Evolutionary conservation across 2,797 vertebrate genomes (phyloP).

Genomic region (Diglossa cyanea): DNA sequence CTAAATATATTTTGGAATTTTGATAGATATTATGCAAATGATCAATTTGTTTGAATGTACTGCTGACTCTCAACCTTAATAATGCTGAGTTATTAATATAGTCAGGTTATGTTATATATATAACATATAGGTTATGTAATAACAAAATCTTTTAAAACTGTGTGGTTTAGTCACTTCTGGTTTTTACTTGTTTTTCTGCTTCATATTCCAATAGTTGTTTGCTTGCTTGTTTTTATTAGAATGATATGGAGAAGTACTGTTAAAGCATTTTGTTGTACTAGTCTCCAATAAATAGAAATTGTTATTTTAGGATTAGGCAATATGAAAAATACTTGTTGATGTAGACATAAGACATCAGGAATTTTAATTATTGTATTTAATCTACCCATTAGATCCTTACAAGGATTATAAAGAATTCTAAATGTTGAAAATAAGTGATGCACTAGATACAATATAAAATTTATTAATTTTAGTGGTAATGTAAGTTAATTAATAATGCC

Average conservation of each 20-base stretch:
- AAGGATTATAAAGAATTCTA: neutral
- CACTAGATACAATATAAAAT: neutral
- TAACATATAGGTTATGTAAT: neutral
- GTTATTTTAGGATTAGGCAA: neutral
- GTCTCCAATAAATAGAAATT: neutral
- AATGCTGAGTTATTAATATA: too few relatives aligned
- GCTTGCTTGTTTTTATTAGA: neutral
- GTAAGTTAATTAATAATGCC: neutral
- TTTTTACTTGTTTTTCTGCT: neutral
- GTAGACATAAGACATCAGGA: neutral
- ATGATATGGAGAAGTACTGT: neutral
- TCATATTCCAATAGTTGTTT: neutral
- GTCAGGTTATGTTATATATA: too few relatives aligned
- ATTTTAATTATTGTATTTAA: neutral
- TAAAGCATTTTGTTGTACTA: neutral
- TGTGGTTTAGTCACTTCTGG: neutral
- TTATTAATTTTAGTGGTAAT: neutral
- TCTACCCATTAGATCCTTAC: accelerated
- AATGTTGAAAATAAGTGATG: neutral
- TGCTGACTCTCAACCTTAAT: neutral
- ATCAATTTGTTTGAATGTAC: neutral
- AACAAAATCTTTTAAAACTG: neutral
- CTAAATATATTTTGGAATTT: neutral
- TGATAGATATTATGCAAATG: neutral
- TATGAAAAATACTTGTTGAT: neutral